A percentile compares a stretch with the other conserved stretches of the same genome.
Evolutionary conservation across 2,113 vertebrate genomes (phyloP).

Genomic region (Sebastes schlegelii): DNA sequence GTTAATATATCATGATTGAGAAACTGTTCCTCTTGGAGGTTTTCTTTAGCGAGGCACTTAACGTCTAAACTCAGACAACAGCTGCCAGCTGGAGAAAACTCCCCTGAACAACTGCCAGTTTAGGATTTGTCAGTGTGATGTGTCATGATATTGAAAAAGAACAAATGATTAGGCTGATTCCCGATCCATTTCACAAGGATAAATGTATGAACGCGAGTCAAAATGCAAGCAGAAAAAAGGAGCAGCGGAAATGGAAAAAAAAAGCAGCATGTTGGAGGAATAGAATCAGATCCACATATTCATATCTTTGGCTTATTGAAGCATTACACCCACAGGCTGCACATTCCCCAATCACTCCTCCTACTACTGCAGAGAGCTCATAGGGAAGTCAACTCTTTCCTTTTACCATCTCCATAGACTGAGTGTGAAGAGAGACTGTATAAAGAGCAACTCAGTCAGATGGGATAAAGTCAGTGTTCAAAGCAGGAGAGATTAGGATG

Average conservation of each 20-base stretch:
- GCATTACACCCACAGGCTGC: conserved; percentile 45
- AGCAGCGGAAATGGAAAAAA: background rate
- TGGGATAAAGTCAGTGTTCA: conserved; percentile 46
- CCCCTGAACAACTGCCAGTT: background rate
- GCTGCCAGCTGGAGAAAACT: background rate
- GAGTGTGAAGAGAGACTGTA: background rate
- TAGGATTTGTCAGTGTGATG: conserved; percentile 3
- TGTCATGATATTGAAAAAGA: background rate
- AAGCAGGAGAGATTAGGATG: conserved; percentile 31
- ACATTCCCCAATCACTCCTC: conserved; percentile 33
- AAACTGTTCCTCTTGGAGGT: background rate
- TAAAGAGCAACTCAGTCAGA: conserved; percentile 44
- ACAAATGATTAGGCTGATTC: background rate
- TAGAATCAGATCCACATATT: conserved; percentile 29
- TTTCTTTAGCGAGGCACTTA: background rate
- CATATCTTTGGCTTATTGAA: conserved; percentile 36
- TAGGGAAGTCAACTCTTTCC: conserved; percentile 37
- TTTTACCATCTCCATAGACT: conserved; percentile 32
- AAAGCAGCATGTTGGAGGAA: background rate
- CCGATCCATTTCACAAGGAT: background rate
- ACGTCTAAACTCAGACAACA: background rate
- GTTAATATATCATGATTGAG: background rate
- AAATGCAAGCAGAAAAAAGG: background rate
- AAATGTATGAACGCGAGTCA: conserved; percentile 12
- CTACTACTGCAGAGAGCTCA: conserved; percentile 24